Percentiles rank a stretch among this genome's conserved stretches.
Evolutionary conservation across 2,113 vertebrate genomes (phyloP).

Genomic region (Hemiscyllium ocellatum): DNA sequence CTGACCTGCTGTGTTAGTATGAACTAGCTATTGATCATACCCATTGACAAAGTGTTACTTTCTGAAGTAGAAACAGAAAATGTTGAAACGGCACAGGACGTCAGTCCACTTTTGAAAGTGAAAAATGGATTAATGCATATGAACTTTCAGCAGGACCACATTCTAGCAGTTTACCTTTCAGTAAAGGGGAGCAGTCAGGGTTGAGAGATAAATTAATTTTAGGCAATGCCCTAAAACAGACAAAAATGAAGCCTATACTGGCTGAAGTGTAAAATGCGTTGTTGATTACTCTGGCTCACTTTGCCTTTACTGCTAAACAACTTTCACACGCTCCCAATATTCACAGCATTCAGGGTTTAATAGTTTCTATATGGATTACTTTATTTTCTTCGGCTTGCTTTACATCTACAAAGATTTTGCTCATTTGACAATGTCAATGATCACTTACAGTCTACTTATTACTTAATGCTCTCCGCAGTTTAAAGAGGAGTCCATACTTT

Average conservation of each 20-base stretch:
- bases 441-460: neutral
- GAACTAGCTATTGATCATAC: no score
- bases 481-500: neutral
- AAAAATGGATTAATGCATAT: neutral
- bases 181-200: neutral
- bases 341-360: neutral
- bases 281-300: neutral
- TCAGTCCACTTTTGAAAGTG: neutral
- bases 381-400: neutral
- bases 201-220: neutral
- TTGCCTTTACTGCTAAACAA: neutral
- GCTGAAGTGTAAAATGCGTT: neutral
- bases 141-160: neutral
- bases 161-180: neutral
- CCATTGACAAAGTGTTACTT: no score
- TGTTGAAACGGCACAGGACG: neutral
- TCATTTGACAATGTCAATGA: neutral
- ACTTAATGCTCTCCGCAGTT: neutral
- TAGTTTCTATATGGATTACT: neutral
- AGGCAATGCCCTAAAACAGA: neutral
- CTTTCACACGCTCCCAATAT: neutral
- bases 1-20: no score
- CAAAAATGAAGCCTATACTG: neutral
- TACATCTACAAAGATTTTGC: neutral
- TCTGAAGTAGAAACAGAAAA: neutral